These are phyloP conservation scores for Lasioglossum villosulum DNA, from an alignment of 2,888 invertebrate species.

Conservation along the genomic window DNA sequence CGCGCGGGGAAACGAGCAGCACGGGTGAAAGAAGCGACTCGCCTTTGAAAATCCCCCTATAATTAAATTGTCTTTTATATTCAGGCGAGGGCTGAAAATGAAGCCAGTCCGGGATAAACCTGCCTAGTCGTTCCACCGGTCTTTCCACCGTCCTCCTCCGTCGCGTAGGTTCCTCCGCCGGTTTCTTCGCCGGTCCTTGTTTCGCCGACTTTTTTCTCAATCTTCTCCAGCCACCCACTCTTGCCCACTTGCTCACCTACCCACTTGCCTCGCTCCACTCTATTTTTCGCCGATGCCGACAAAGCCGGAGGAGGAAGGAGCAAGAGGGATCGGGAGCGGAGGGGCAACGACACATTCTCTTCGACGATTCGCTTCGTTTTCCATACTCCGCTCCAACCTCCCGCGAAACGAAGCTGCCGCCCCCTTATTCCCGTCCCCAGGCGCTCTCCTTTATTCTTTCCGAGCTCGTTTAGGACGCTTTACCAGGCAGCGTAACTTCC, in stretches of 20 bases:
- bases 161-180: constrained; percentile 4
- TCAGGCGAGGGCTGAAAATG: constrained; percentile 75
- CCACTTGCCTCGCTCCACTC: constrained; percentile 4
- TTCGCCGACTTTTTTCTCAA: constrained; percentile 8
- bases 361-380: constrained; percentile 65
- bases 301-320: not conserved
- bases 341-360: constrained; percentile 61
- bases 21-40: constrained; percentile 32
- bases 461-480: constrained; percentile 26
- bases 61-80: constrained; percentile 81
- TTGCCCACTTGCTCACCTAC: not conserved
- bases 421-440: not conserved
- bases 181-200: constrained; percentile 13
- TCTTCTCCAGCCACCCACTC: not conserved
- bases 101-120: constrained; percentile 75
- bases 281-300: not conserved
- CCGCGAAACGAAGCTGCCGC: constrained; percentile 56
- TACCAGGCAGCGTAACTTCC: constrained; percentile 18
- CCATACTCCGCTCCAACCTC: constrained; percentile 59
- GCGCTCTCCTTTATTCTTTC: not conserved
- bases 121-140: constrained; percentile 64
- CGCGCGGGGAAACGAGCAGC: constrained; percentile 27
- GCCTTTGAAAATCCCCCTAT: constrained; percentile 77
- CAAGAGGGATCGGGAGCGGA: not conserved
- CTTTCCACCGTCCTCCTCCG: constrained; percentile 15